Conservation (phyloP, 2,797 vertebrate genomes). For the Molossus alvarezi region DNA sequence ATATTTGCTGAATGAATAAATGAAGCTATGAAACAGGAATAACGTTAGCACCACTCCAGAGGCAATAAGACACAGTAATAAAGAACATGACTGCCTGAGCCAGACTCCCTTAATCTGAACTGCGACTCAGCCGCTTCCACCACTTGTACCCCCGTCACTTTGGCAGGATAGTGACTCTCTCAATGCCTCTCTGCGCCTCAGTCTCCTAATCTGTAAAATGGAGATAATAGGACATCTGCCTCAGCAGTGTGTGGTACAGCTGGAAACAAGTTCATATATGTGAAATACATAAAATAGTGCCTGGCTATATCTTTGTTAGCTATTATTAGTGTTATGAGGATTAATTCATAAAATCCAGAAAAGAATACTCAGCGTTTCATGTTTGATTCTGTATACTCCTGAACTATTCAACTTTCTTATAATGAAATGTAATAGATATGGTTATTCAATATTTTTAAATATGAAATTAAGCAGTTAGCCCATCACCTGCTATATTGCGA, state of each 20-base stretch:
- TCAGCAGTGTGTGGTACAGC: neutral
- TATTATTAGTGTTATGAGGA: neutral
- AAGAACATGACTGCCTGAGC: neutral
- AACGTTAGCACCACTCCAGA: neutral
- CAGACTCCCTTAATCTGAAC: neutral
- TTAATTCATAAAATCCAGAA: constrained; percentile 26
- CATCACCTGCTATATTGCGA: neutral
- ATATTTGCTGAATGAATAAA: neutral
- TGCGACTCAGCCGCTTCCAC: neutral
- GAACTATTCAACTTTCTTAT: neutral
- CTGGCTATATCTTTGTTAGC: neutral
- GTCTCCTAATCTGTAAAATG: neutral
- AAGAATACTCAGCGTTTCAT: neutral
- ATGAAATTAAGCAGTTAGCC: neutral
- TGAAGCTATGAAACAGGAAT: neutral
- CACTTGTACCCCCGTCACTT: too few species aligned
- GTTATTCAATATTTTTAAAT: constrained; percentile 11
- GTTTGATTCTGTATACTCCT: neutral
- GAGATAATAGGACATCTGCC: neutral
- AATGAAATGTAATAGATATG: neutral
- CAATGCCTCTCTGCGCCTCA: neutral
- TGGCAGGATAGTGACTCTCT: neutral
- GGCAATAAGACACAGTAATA: neutral
- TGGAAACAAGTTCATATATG: constrained; percentile 6
- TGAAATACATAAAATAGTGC: neutral